A percentile compares a stretch with the other conserved stretches of the same genome.
These are phyloP conservation scores for Pegoplata infirma DNA, from an alignment of 2,888 invertebrate genomes.

Conservation along the genomic window DNA sequence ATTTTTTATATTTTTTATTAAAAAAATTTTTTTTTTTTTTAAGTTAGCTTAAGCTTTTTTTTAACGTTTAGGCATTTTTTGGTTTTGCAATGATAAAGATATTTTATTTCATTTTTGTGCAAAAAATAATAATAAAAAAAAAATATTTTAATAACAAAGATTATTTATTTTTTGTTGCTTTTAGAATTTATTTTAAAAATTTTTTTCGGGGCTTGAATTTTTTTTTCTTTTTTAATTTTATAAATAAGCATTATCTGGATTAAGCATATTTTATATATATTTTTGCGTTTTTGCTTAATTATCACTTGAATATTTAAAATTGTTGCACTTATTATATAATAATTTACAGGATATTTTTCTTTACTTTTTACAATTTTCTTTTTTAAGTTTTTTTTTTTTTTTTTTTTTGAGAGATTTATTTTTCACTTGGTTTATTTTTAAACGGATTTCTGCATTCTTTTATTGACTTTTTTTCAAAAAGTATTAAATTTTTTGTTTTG, in stretches of 20 bases:
- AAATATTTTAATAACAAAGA: background rate
- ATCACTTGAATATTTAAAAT: background rate
- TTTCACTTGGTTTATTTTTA: slow-evolving; percentile 2
- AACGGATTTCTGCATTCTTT: background rate
- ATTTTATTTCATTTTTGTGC: background rate
- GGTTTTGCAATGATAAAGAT: background rate
- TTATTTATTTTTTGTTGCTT: background rate
- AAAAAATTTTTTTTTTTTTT: background rate
- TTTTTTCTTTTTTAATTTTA: slow-evolving; percentile 2
- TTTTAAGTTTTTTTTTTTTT: slow-evolving; percentile 1
- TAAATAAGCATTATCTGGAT: background rate
- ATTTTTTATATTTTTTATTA: background rate
- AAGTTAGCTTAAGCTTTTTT: background rate
- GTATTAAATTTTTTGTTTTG: background rate
- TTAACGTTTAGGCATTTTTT: slow-evolving; percentile 2
- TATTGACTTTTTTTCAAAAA: background rate
- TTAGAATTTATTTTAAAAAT: too few relatives aligned
- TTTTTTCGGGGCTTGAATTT: too few relatives aligned
- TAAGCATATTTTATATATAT: background rate
- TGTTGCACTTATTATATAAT: slow-evolving; percentile 47
- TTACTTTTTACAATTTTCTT: slow-evolving; percentile 2
- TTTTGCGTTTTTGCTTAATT: background rate
- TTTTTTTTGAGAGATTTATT: background rate
- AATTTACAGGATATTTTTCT: background rate
- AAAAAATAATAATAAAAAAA: background rate